A percentile compares a stretch with the other conserved stretches of the same genome.
Conservation (phyloP, 2,113 vertebrate species). For the Origma solitaria region DNA sequence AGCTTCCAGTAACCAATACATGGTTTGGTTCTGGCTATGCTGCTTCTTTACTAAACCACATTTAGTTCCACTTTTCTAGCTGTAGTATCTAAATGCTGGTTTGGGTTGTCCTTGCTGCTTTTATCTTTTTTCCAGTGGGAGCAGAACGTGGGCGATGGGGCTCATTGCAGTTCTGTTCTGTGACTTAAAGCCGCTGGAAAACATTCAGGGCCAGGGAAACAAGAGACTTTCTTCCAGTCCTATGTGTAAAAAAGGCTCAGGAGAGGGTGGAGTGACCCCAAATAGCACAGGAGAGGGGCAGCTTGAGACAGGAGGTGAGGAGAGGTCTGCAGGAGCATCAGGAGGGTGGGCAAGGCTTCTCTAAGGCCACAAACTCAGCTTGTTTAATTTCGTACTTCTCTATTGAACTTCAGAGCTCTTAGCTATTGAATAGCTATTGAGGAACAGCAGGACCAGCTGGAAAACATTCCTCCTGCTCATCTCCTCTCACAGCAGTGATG, state of each 20-base stretch:
- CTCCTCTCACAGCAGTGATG: not conserved
- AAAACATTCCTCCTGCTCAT: not conserved
- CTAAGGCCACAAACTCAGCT: fast-evolving
- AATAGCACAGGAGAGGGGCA: not conserved
- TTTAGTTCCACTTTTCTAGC: not conserved
- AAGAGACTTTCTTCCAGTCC: not conserved
- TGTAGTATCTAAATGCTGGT: not conserved
- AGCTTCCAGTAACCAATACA: not conserved
- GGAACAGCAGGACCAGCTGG: not conserved
- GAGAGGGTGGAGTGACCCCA: not conserved
- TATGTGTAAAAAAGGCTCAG: not conserved
- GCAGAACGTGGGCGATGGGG: not conserved
- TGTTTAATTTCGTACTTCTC: not conserved
- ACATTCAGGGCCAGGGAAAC: too few relatives aligned
- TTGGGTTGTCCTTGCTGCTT: not conserved
- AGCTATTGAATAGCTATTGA: fast-evolving
- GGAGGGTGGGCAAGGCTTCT: not conserved
- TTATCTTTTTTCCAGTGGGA: not conserved
- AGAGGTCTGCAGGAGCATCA: not conserved
- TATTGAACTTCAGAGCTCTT: not conserved
- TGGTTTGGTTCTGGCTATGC: not conserved
- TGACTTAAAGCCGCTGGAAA: not conserved
- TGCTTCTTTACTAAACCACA: not conserved
- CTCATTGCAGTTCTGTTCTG: fast-evolving
- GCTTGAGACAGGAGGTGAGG: not conserved